Evolutionary conservation across 1,140 invertebrate genomes (phyloP), one percentile per base, ranked within the genome.

Genomic region (Papilio machaon): DNA sequence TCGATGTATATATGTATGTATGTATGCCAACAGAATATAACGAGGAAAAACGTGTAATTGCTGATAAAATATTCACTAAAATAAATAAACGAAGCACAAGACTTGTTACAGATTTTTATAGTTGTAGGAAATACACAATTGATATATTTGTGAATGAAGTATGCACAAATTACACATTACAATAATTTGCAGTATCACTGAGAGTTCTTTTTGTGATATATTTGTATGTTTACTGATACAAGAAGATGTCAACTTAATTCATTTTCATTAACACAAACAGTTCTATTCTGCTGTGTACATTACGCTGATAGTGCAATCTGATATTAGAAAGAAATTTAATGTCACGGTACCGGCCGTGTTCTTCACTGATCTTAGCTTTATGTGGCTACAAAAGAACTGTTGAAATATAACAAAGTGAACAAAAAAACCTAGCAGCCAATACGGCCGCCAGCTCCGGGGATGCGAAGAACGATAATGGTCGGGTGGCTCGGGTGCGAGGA

Each of bases 391-490:
- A 79, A 52, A 79, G 49, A 73, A 30, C 54, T 19, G 52, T 79
- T 54, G n/a, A 73, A 49, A 46, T 73, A 11, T 64, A 78, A 78
- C 43, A 60, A 60, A 79, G 78, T 35, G 67, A 73, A 80, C 82
- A 74, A 82, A 82, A 82, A 81, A 76, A 35, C 17, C 74, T 30
- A 30, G 78, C 82, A 70, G 84, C 82, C 80, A 75, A 67, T 67
- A 4, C 64, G 64, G 23, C 64, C 10, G 82, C 70, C 81, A 82
- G 73, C 74, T 70, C 76, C 84, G 79, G 46, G 84, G 82, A 52
- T 67, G 75, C 80, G 84, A 80, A 81, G 82, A 84, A 85, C 85
- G 85, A 87, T 88, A 88, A 88, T 88, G 87, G 84, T 79, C 80
- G 81, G 82, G 85, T 84, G 84, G 84, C 83, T 79, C 80, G 81